Evolutionary conservation across 1,140 invertebrate species (phyloP).

Genomic region (Platorchestia sp.): DNA sequence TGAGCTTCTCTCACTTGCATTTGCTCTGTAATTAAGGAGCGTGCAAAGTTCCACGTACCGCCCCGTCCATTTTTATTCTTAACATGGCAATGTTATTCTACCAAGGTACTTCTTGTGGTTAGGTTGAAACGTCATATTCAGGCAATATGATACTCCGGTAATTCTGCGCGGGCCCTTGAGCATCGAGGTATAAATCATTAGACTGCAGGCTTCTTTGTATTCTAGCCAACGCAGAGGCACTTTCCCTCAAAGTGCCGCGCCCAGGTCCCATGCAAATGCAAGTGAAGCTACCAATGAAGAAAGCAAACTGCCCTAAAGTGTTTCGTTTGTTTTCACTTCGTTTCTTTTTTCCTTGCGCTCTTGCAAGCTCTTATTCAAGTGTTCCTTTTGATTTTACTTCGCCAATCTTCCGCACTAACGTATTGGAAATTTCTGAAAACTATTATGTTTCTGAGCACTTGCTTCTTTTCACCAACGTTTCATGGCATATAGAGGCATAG

Average conservation of each 20-base stretch:
- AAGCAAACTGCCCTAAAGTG: background rate
- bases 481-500: background rate
- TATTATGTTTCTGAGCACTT: background rate
- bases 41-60: background rate
- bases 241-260: slow-evolving; percentile 2
- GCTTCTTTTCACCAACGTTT: background rate
- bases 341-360: background rate
- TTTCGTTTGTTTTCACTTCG: background rate
- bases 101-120: background rate
- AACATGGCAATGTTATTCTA: background rate
- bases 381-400: background rate
- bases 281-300: background rate
- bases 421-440: background rate
- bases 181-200: slow-evolving; percentile 20
- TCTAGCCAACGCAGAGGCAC: background rate
- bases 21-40: background rate
- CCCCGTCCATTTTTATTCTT: background rate
- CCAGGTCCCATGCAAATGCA: background rate
- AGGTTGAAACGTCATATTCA: background rate
- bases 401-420: background rate
- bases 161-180: background rate
- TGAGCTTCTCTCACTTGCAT: background rate
- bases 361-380: background rate
- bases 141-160: background rate
- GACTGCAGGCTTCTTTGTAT: slow-evolving; percentile 9